Base-by-base conservation (phyloP, 1,140 invertebrate genomes). In the Hypothenemus hampei region DNA sequence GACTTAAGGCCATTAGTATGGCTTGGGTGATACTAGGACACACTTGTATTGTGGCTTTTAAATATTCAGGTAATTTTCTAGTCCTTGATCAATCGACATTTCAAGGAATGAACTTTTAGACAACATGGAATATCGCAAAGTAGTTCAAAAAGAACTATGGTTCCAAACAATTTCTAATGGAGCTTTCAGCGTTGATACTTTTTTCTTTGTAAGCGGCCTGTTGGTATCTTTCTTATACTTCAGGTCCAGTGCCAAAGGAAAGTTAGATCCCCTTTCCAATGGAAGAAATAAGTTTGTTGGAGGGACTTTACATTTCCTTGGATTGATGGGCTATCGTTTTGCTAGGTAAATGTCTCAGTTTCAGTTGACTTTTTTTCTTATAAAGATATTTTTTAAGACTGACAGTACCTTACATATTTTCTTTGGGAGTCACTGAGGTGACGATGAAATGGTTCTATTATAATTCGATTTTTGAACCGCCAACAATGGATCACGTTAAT, bases 21-120 rank as follows among this genome's bases (percentile, higher is more conserved):
- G 82, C 83, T 5, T 95, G 93, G 93, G 89, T 96, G 0, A 89
- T 97, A 36, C 78, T 94, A 2, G 92, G 91, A 0, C 92, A 97
- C 70, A 89, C 89, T 0, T 93, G 83, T 73, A 88, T 88, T 67
- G 80, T 86, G 41, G 82, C 83, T 1, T 91, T 90, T 69, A 90
- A 89, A 73, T 90, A 89, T 66, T 86, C 88, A 1, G 75, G 75
- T 76, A 59, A 57, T 45, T 59, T 37, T 45, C 24, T 26, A 31
- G n/a, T 20, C 8, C 49, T 33, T 53, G 10, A n/a, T n/a, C n/a
- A n/a, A n/a, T n/a, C n/a, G n/a, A n/a, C n/a, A n/a, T n/a, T n/a
- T n/a, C n/a, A 47, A 8, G 22, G 31, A 21, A 31, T 41, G 8
- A 57, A 15, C 39, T 46, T 46, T 43, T 57, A 76, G 87, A 91